A percentile compares a stretch with the other conserved stretches of the same genome.
These are phyloP conservation scores for Scrobipalpa costella DNA, from an alignment of 2,888 invertebrate genomes.

Conservation along the genomic window DNA sequence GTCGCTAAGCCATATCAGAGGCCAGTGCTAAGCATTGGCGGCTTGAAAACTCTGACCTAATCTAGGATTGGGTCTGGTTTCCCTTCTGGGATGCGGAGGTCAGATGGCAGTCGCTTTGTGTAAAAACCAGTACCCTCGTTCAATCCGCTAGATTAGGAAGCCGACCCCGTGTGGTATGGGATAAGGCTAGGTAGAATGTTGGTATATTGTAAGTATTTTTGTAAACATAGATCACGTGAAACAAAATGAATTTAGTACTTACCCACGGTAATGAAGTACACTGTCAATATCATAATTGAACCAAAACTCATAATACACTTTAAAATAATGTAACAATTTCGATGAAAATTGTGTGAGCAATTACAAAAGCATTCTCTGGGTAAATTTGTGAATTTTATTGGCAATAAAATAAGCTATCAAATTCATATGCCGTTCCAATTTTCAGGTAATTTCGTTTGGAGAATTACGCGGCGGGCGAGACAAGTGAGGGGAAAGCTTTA, in stretches of 20 bases:
- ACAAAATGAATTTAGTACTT: background rate
- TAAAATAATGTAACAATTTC: slow-evolving; percentile 6
- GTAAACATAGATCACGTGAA: slow-evolving; percentile 1
- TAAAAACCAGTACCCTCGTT: too few relatives aligned
- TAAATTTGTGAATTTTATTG: slow-evolving; percentile 21
- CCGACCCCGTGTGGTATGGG: too few relatives aligned
- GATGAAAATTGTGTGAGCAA: slow-evolving; percentile 5
- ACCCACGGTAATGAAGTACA: background rate
- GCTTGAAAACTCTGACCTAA: too few relatives aligned
- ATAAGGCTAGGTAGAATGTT: too few relatives aligned
- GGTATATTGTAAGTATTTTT: too few relatives aligned
- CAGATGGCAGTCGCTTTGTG: too few relatives aligned
- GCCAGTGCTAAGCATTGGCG: too few relatives aligned
- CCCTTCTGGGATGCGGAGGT: too few relatives aligned
- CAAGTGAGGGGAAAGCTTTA: slow-evolving; percentile 13
- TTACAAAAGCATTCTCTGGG: slow-evolving; percentile 14
- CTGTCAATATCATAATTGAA: background rate
- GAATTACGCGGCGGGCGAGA: slow-evolving; percentile 28
- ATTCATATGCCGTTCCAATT: slow-evolving; percentile 30
- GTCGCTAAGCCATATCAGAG: too few relatives aligned
- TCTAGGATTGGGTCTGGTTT: too few relatives aligned
- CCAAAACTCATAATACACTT: slow-evolving; percentile 48
- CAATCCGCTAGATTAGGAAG: too few relatives aligned
- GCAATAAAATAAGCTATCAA: slow-evolving; percentile 28
- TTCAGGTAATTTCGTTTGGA: slow-evolving; percentile 30